Evolutionary conservation across 2,888 invertebrate species (phyloP), one percentile per base, ranked within the genome.

Genomic region (Heliconius cydno): DNA sequence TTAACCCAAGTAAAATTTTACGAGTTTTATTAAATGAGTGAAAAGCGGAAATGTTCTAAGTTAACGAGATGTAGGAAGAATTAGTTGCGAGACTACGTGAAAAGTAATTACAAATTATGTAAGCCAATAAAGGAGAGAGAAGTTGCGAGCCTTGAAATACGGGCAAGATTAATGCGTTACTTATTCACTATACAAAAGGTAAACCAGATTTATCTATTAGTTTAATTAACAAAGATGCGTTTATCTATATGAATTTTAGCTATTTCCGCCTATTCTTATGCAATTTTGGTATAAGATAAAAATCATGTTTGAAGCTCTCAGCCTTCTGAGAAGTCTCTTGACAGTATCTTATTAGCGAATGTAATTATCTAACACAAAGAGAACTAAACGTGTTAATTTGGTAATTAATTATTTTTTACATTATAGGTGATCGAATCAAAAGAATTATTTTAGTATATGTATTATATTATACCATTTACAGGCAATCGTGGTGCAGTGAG

Each of bases 41-140:
- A 81, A 78, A 81, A 86, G 85, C 90, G 91, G 92, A 92, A 91
- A 88, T 87, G 84, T 82, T 73, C n/a, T 41, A 86, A 79, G 84
- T 87, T 86, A 88, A 86, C 88, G 86, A 89, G 89, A 91, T 88
- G 85, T 86, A 92, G 92, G 92, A 94, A 93, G 92, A 91, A 88
- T 86, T 81, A 81, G 80, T 80, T 88, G 89, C 89, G 88, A 88
- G 89, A 86, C 88, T 90, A 89, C 93, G 92, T 90, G 92, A 92
- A 92, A 90, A 88, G 89, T 89, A 91, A 92, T 93, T 93, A 92
- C 87, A 86, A 86, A 90, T 93, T 91, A 93, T 90, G 87, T 92
- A 94, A 92, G 86, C 83, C 87, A 88, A 88, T 90, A 87, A 90
- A 86, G 88, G 89, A 89, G 92, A 91, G 90, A 41, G 41, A 41